Conservation (phyloP, 1,140 invertebrate genomes). For the Drosophila ohnishii region DNA sequence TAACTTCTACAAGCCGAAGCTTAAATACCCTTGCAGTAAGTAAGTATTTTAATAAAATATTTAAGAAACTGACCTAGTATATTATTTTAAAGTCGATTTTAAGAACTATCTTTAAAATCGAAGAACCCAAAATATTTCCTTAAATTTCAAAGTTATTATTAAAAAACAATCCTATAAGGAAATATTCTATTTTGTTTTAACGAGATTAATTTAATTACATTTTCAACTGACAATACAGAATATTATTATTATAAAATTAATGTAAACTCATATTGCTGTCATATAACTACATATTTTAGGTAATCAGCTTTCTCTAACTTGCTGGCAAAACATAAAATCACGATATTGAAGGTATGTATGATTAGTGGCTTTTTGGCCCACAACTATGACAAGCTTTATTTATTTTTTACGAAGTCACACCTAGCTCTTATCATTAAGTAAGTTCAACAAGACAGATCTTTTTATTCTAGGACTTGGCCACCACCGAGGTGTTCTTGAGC, state of each 20-base stretch:
- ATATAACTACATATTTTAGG: too few species aligned
- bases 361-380: not conserved
- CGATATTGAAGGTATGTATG: constrained; percentile 1
- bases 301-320: too few species aligned
- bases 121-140: not conserved
- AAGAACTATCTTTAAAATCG: too few species aligned
- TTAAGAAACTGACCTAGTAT: too few species aligned
- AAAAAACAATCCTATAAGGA: not conserved
- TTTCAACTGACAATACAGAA: not conserved
- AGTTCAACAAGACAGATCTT: not conserved
- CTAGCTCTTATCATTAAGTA: constrained; percentile 29
- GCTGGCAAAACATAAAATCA: not conserved
- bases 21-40: too few species aligned
- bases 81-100: too few species aligned
- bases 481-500: constrained; percentile 22
- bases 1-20: too few species aligned
- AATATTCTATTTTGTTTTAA: not conserved
- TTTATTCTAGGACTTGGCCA: constrained; percentile 40
- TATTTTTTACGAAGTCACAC: constrained; percentile 36
- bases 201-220: not conserved
- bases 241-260: not conserved
- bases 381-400: constrained; percentile 41
- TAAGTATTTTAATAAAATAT: too few species aligned
- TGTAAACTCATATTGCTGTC: too few species aligned
- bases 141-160: not conserved